Percentiles rank a stretch among this genome's conserved stretches.
These are phyloP conservation scores for Florisuga fusca DNA, from an alignment of 2,797 vertebrate species.

Conservation along the genomic window DNA sequence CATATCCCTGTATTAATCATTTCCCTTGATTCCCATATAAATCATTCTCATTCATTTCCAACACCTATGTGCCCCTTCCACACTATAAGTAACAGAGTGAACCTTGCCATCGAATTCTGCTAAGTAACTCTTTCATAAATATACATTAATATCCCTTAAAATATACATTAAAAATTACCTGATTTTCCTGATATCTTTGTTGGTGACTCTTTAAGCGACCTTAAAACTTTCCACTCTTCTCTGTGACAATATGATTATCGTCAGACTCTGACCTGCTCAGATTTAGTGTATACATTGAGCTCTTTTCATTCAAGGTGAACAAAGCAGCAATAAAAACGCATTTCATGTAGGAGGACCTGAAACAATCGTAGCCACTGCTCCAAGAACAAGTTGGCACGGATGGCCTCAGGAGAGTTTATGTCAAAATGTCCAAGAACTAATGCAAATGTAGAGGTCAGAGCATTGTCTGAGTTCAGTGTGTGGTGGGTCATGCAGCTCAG, in stretches of 20 bases:
- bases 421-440: not conserved
- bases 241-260: not conserved
- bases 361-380: not conserved
- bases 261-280: not conserved
- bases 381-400: not conserved
- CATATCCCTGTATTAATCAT: no score
- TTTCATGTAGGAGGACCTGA: not conserved
- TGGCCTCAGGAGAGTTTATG: not conserved
- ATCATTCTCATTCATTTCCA: no score
- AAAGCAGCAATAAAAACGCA: not conserved
- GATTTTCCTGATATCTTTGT: no score
- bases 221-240: no score
- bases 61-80: no score
- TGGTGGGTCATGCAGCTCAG: not conserved
- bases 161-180: no score
- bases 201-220: no score
- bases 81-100: no score
- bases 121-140: no score
- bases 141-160: no score
- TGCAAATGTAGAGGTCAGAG: not conserved
- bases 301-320: not conserved
- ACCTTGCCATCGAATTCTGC: no score
- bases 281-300: not conserved
- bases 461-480: not conserved
- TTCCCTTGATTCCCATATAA: no score